Evolutionary conservation across 2,888 invertebrate genomes (phyloP), one percentile per base, ranked within the genome.

Genomic region (Synanthedon tipuliformis): DNA sequence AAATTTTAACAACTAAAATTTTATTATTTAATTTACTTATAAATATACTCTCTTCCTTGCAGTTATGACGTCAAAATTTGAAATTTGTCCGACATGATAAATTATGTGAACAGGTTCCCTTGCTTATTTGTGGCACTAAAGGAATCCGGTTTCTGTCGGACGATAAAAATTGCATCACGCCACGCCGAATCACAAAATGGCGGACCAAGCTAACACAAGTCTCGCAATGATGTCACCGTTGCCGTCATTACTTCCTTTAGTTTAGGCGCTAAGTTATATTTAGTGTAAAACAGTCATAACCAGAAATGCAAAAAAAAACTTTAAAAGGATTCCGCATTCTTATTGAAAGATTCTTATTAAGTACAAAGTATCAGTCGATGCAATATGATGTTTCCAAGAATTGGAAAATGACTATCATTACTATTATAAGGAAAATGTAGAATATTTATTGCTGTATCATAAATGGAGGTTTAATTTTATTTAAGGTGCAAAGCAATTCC

Each of bases 171-270:
- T 61, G 56, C 61, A 60, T 61, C 61, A 63, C 54, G 50, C 61
- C 61, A 63, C 54, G 50, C 52, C 52, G 48, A 55, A 50, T 53
- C 55, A 52, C 55, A 52, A 56, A 57, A 59, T 60, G 59, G 56
- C 56, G 50, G 54, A 57, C 50, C 50, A 49, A 34, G 7, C 34
- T 27, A 23, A 50, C 8, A 51, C 53, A 61, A 57, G 54, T 58
- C 58, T 55, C 52, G 48, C 55, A 57, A 56, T 74, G 73, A 73
- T 71, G 70, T 73, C 74, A 75, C 65, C 58, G 49, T 54, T 59
- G 52, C 58, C 62, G 52, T 53, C 52, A 53, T 57, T 52, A 40
- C 52, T 54, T 52, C 55, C 51, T 54, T 13, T 49, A 45, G 15
- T 7, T n/a, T 45, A 45, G 45, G 15, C 45, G 34, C 13, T 56